Percentiles rank a stretch among this genome's conserved stretches.
Conservation (phyloP, 2,888 invertebrate species). For the Pharmacophagus antenor region DNA sequence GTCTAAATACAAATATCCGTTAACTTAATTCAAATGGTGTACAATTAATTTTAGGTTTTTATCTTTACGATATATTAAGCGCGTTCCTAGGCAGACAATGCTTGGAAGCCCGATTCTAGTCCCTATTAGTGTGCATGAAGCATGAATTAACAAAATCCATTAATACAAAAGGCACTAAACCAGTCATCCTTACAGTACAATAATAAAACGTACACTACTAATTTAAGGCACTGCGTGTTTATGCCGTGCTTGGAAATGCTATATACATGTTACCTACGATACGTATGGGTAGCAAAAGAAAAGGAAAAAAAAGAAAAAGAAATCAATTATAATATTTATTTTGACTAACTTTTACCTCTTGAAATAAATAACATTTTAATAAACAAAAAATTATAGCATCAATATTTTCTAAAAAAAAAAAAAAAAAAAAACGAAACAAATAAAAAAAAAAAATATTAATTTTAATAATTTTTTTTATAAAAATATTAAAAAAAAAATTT, state of each 20-base stretch:
- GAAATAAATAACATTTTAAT: conserved; percentile 64
- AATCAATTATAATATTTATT: conserved; percentile 62
- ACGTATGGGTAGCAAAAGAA: conserved; percentile 6
- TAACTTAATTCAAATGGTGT: not conserved
- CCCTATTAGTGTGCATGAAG: conserved; percentile 1
- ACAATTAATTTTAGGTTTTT: not conserved
- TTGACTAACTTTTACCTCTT: conserved; percentile 54
- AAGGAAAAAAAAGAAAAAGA: conserved; percentile 42
- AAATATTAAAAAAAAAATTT: too few species aligned
- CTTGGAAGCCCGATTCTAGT: conserved; percentile 16
- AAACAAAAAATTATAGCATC: conserved; percentile 55
- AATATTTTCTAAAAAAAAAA: too few species aligned
- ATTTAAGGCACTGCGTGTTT: conserved; percentile 31
- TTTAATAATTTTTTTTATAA: conserved; percentile 43
- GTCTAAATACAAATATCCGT: not conserved
- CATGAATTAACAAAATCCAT: conserved; percentile 3
- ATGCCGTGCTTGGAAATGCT: conserved; percentile 7
- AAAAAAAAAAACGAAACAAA: conserved; percentile 52
- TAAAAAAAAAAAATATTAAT: conserved; percentile 45
- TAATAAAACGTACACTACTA: conserved; percentile 9
- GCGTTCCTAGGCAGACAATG: not conserved
- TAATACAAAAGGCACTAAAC: conserved; percentile 30
- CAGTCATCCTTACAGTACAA: conserved; percentile 24
- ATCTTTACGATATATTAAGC: not conserved
- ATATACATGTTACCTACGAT: conserved; percentile 2